Base-by-base conservation (phyloP, 2,113 vertebrate genomes). In the Amia ocellicauda region DNA sequence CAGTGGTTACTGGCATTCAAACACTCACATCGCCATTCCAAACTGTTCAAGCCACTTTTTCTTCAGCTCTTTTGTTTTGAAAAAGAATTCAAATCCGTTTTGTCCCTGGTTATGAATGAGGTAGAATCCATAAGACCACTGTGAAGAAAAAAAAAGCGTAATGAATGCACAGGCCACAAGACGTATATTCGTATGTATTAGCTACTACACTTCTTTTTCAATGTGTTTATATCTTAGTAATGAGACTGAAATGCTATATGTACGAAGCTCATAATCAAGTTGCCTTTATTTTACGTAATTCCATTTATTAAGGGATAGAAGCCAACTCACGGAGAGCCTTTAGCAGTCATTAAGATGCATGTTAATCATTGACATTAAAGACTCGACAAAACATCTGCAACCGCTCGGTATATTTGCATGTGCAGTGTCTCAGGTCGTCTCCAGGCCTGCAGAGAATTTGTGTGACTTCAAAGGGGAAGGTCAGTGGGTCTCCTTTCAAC, bases 31-130 rank as follows among this genome's bases (percentile, higher is more conserved):
- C 66, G 97, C 97, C 97, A 99, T 99, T 84, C 92, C 91, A 81
- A 98, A 99, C 79, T 98, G 96, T 61, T 99, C 97, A 73, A 98
- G 88, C 95, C 95, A 98, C 74, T 98, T 99, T 86, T 99, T 99
- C 83, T 98, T 99, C 83, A 98, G 81, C 73, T 99, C 97, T 86
- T 95, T 99, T 71, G 97, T 99, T 89, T 98, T 99, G 84, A 97
- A 98, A 78, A 96, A 98, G 84, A 99, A 93, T 82, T 99, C 96
- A 68, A 98, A 90, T 60, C 96, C 96, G 43, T 81, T 98, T 81
- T 97, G 94, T 68, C 96, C 97, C 84, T 98, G 94, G 69, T 86
- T 91, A 67, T 99, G 95, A 58, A 94, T 97, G 89, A 99, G 96
- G 89, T 97, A 98, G 91, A 99, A 99, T 79, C 94, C 95, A 0